A percentile compares a stretch with the other conserved stretches of the same genome.
Evolutionary conservation across 2,113 vertebrate genomes (phyloP).

Genomic region (Daboia siamensis): DNA sequence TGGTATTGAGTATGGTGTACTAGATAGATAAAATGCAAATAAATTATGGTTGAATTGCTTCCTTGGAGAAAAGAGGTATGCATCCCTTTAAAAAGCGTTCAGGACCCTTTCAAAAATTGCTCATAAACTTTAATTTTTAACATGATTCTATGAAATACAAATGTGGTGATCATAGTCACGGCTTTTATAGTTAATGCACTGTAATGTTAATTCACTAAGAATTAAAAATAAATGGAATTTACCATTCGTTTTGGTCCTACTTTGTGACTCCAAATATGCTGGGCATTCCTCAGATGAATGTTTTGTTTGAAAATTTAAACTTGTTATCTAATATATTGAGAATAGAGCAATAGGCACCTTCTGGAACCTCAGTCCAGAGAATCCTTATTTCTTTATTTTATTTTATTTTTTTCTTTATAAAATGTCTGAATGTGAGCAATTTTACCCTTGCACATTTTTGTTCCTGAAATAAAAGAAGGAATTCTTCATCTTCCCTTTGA

Average conservation of each 20-base stretch:
- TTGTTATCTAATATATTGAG: background rate
- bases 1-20: background rate
- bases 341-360: background rate
- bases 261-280: background rate
- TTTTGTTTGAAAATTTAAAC: background rate
- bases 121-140: background rate
- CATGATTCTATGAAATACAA: background rate
- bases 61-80: background rate
- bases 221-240: background rate
- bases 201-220: background rate
- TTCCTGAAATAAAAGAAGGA: background rate
- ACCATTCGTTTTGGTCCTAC: background rate
- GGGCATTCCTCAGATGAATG: background rate
- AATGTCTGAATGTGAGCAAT: background rate
- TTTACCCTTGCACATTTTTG: background rate
- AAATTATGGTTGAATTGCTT: background rate
- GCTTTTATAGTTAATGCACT: background rate
- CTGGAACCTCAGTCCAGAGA: background rate
- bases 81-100: background rate
- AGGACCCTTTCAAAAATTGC: background rate
- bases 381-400: background rate
- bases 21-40: background rate
- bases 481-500: background rate
- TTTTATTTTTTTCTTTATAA: background rate
- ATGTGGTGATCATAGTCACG: background rate